A percentile compares a stretch with the other conserved stretches of the same genome.
Evolutionary conservation across 2,113 vertebrate species (phyloP).

Genomic region (Otus sunia): DNA sequence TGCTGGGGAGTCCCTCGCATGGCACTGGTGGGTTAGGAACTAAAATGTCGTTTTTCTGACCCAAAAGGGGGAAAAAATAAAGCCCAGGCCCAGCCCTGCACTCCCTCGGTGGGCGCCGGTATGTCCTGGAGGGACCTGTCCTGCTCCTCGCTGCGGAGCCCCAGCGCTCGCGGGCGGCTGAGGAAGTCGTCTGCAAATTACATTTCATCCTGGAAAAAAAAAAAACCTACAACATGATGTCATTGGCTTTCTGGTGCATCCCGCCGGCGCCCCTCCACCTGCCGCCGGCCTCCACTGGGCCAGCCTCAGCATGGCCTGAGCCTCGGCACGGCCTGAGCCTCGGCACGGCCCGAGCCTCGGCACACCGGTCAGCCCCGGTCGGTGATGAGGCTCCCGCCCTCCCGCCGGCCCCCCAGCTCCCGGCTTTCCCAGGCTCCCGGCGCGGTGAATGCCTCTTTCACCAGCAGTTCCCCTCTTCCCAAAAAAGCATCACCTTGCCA

Average conservation of each 20-base stretch:
- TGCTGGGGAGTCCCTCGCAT: background rate
- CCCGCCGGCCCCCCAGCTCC: background rate
- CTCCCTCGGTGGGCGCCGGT: background rate
- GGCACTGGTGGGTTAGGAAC: background rate
- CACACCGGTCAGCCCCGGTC: background rate
- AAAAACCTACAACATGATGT: background rate
- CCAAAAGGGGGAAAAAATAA: background rate
- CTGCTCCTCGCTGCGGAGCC: background rate
- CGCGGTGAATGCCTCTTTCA: background rate
- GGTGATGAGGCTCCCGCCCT: background rate
- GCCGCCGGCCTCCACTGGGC: background rate
- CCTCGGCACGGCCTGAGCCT: background rate
- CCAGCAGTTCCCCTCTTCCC: slow-evolving; percentile 7
- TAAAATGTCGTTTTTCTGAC: background rate
- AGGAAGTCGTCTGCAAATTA: slow-evolving; percentile 20
- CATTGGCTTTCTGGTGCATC: background rate
- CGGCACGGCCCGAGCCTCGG: background rate
- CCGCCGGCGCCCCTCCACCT: slow-evolving; percentile 4
- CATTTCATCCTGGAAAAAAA: slow-evolving; percentile 4
- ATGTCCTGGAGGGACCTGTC: background rate
- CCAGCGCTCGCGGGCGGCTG: background rate
- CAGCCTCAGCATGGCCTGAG: background rate
- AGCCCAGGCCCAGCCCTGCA: background rate
- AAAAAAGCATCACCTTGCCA: slow-evolving; percentile 56
- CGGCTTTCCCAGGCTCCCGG: background rate